These are phyloP conservation scores for Drusus annulatus DNA, from an alignment of 1,140 invertebrate species.

Conservation along the genomic window DNA sequence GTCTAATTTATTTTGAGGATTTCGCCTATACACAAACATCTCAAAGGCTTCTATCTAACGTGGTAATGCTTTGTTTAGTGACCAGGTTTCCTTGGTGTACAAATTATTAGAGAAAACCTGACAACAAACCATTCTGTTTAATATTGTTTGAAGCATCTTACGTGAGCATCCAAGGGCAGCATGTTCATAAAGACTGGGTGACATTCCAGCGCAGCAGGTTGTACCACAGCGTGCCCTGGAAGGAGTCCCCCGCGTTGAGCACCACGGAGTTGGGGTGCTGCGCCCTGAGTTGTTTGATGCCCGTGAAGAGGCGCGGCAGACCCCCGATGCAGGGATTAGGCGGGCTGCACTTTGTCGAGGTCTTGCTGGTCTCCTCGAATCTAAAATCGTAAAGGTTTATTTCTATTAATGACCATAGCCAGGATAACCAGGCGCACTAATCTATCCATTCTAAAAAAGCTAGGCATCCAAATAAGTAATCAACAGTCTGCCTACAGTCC, in stretches of 20 bases:
- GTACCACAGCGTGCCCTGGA: conserved; percentile 90
- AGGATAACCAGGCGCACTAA: too few species aligned
- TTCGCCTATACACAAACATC: too few species aligned
- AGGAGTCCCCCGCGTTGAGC: conserved; percentile 89
- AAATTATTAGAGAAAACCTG: too few species aligned
- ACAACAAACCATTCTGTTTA: too few species aligned
- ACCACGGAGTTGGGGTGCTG: conserved; percentile 78
- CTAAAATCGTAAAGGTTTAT: conserved; percentile 62
- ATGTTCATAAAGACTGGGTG: conserved; percentile 82
- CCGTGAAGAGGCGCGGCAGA: conserved; percentile 77
- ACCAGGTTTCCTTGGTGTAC: too few species aligned
- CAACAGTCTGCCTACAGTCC: too few species aligned
- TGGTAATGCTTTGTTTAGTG: too few species aligned
- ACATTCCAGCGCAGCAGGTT: conserved; percentile 83
- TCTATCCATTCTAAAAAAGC: too few species aligned
- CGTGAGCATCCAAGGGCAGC: conserved; percentile 85
- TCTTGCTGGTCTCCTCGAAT: conserved; percentile 79
- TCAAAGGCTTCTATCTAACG: too few species aligned
- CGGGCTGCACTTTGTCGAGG: conserved; percentile 75
- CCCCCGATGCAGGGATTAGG: conserved; percentile 78
- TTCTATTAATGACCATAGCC: too few species aligned
- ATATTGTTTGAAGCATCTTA: conserved; percentile 65
- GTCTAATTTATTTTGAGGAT: too few species aligned
- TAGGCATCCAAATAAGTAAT: too few species aligned
- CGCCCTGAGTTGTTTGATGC: conserved; percentile 71